phyloP scores from a whole-genome alignment of 2,797 vertebrate genomes.

The Phyllotis vaccarum region DNA sequence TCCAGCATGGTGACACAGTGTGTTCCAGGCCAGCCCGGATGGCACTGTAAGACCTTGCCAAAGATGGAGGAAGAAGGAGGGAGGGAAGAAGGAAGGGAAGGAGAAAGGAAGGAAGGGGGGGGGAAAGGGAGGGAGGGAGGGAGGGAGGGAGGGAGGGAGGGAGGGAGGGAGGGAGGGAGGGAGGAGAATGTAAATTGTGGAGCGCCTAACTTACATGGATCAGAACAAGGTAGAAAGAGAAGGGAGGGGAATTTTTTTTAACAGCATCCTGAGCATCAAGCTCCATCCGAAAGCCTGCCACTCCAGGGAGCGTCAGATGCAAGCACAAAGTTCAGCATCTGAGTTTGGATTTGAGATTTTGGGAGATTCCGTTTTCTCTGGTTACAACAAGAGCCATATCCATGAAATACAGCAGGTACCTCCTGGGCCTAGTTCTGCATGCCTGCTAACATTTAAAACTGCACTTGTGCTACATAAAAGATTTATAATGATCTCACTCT shows the following conservation, averaged over 20 bases:
- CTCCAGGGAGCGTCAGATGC: background rate
- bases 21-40: background rate
- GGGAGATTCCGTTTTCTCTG: slow-evolving; percentile 35
- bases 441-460: slow-evolving; percentile 87
- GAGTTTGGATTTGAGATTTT: background rate
- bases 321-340: background rate
- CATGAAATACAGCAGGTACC: slow-evolving; percentile 83
- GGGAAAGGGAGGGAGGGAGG: accelerated
- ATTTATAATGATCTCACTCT: slow-evolving; percentile 88
- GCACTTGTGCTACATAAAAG: slow-evolving; percentile 86
- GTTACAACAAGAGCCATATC: slow-evolving; percentile 79
- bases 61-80: background rate
- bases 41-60: background rate
- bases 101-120: accelerated
- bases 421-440: slow-evolving; percentile 84
- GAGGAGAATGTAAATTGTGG: background rate
- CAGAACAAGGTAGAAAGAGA: background rate
- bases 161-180: no score
- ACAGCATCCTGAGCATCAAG: background rate
- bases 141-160: background rate
- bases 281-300: background rate
- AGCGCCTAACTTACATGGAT: background rate
- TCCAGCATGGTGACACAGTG: background rate
- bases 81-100: accelerated
- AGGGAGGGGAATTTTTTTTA: background rate